phyloP scores from a whole-genome alignment of 2,797 vertebrate genomes.

The Hapalemur alaotrensis region DNA sequence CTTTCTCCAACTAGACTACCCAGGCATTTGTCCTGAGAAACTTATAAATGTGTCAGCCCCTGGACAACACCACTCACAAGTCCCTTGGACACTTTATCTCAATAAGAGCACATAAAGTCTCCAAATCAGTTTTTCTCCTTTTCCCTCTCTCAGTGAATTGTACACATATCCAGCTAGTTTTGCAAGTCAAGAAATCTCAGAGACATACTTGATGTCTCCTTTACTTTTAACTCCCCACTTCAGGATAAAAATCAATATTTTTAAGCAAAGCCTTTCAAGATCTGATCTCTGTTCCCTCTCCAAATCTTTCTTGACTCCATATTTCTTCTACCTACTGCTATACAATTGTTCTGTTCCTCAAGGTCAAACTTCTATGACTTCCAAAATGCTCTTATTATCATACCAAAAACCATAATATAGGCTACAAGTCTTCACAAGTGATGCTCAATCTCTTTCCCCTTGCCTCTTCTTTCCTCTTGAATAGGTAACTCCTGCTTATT shows the following conservation, averaged over 20 bases:
- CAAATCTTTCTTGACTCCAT: neutral
- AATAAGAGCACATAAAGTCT: neutral
- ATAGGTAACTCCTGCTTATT: neutral
- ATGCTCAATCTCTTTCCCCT: neutral
- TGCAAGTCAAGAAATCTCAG: conserved; percentile 23
- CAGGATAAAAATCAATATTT: neutral
- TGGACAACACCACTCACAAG: neutral
- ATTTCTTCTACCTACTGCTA: neutral
- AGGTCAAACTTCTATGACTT: neutral
- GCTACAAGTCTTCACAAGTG: neutral
- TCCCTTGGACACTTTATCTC: neutral
- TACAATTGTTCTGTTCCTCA: neutral
- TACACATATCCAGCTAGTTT: neutral
- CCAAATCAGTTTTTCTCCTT: conserved; percentile 33
- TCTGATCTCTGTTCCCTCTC: neutral
- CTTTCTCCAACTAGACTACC: neutral
- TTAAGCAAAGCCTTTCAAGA: neutral
- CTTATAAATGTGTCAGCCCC: neutral
- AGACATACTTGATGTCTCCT: neutral
- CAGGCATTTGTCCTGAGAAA: neutral
- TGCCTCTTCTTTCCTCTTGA: neutral
- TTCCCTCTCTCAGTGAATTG: neutral
- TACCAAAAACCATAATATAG: neutral
- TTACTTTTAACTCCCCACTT: neutral
- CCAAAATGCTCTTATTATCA: neutral